Evolutionary conservation across 2,113 vertebrate genomes (phyloP), one percentile per base, ranked within the genome.

Genomic region (Coregonus clupeaformis): DNA sequence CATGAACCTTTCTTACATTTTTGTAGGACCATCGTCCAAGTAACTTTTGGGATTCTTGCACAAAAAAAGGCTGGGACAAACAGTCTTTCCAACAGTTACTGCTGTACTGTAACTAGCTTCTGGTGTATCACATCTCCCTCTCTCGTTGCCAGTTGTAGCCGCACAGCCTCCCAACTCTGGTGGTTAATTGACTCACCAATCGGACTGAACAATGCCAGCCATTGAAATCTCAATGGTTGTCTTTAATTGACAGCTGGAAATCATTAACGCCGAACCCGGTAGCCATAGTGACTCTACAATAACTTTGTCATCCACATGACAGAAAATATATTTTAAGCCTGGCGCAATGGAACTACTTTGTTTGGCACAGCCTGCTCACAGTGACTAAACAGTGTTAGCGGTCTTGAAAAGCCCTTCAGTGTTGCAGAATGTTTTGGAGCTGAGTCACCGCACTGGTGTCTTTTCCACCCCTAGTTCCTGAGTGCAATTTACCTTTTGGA

Each of bases 191-290:
- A 92, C 84, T 89, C 91, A 90, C 86, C 80, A 72, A 74, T 83
- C 75, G 3, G 0, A 59, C 78, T 47, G 85, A 93, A 93, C 92
- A 92, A 93, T 90, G 87, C 77, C 85, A 69, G 77, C 89, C 85
- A 91, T 93, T 93, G 84, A 93, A 89, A 69, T 73, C 83, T 82
- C 65, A 81, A 84, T 73, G 83, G 62, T 36, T 80, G 88, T 75
- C 78, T 87, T 82, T 80, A 86, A 85, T 84, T 78, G 84, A 83
- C 91, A 89, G 86, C 82, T 89, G 88, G 83, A 77, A 82, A 84
- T 78, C 86, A 86, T 90, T 89, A 90, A 86, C 87, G 77, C 74
- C 14, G 60, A 20, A 52, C 71, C 80, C 76, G 64, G 92, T 87
- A 73, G 82, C 86, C 84, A 89, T 85, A 83, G 85, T 75, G 65